phyloP scores from a whole-genome alignment of 2,797 vertebrate genomes.

The Taenioides sp. region DNA sequence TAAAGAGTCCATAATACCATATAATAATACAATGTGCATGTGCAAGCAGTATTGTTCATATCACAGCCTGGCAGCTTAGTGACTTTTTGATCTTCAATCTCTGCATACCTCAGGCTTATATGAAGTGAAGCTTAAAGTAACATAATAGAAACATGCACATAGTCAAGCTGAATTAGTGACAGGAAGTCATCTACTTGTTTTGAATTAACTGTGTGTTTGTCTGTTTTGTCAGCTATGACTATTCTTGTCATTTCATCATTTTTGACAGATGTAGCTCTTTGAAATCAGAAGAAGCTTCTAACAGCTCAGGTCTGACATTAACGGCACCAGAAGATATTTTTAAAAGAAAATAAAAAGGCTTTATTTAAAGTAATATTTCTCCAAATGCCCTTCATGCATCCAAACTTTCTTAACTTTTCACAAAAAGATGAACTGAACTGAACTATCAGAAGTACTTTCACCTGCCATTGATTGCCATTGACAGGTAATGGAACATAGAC shows the following conservation, averaged over 20 bases:
- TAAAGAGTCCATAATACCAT: neutral
- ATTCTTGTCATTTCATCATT: neutral
- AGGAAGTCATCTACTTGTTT: neutral
- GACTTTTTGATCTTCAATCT: neutral
- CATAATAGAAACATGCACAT: neutral
- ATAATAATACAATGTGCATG: neutral
- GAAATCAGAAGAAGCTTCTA: neutral
- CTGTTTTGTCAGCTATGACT: constrained; percentile 6
- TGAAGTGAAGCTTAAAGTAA: neutral
- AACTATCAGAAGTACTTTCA: neutral
- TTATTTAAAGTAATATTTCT: neutral
- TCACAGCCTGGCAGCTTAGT: neutral
- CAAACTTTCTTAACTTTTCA: neutral
- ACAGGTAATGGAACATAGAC: neutral
- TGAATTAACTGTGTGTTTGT: neutral
- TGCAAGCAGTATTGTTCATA: neutral
- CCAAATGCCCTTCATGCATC: neutral
- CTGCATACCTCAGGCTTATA: neutral
- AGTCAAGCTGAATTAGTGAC: neutral
- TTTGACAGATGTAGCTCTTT: constrained; percentile 3
- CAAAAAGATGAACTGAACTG: neutral
- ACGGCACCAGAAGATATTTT: neutral
- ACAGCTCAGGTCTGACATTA: constrained; percentile 1
- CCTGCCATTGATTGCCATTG: neutral
- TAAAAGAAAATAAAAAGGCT: neutral